These are phyloP conservation scores for Eugnorisma glareosa DNA, from an alignment of 2,888 invertebrate species.

Conservation along the genomic window DNA sequence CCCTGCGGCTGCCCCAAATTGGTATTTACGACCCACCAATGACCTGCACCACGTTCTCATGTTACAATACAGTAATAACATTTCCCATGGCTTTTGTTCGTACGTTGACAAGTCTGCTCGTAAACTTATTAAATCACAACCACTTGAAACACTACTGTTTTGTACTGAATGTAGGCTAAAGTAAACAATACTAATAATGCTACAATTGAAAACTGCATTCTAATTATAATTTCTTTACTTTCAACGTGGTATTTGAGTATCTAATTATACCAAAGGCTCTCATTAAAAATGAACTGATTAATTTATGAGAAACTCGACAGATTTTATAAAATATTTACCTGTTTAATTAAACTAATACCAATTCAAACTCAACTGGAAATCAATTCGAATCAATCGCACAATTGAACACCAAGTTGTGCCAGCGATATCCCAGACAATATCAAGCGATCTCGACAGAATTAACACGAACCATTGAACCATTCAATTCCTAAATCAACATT, in stretches of 20 bases:
- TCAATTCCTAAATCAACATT: constrained; percentile 65
- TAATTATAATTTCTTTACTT: constrained; percentile 11
- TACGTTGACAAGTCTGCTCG: constrained; percentile 76
- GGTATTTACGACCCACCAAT: constrained; percentile 78
- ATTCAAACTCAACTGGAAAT: constrained; percentile 36
- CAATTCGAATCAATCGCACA: constrained; percentile 49
- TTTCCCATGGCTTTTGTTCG: constrained; percentile 76
- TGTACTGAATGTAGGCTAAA: constrained; percentile 36
- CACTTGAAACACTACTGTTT: constrained; percentile 56
- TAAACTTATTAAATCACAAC: constrained; percentile 76
- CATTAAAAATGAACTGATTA: constrained; percentile 13
- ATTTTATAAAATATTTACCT: constrained; percentile 36
- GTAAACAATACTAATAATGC: constrained; percentile 44
- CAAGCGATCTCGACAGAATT: constrained; percentile 52
- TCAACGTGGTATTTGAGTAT: neutral
- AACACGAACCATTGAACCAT: constrained; percentile 58
- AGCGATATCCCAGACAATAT: constrained; percentile 48
- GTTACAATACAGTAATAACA: constrained; percentile 73
- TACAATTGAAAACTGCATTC: constrained; percentile 10
- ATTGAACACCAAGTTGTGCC: constrained; percentile 46
- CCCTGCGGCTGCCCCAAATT: constrained; percentile 72
- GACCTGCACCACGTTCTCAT: constrained; percentile 71
- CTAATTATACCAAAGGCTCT: constrained; percentile 8
- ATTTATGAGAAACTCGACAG: constrained; percentile 22
- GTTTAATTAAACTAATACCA: constrained; percentile 32